Percentiles rank a stretch among this genome's conserved stretches.
These are phyloP conservation scores for Drosophila sp. DNA, from an alignment of 1,140 invertebrate species.

Conservation along the genomic window DNA sequence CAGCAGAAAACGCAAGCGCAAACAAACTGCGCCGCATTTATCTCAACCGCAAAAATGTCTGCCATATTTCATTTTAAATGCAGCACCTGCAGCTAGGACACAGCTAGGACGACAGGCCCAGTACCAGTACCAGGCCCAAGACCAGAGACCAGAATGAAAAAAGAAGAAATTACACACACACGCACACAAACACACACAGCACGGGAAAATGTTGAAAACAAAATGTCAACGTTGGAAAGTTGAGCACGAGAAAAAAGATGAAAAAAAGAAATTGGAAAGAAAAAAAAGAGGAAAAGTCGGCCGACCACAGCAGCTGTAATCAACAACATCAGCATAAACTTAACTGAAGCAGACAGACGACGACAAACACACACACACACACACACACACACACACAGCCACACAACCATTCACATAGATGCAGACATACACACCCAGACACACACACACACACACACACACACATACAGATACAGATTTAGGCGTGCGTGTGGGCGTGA, in stretches of 20 bases:
- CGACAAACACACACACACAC: conserved; percentile 4
- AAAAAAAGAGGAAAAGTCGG: conserved; percentile 35
- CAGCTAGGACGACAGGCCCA: conserved; percentile 1
- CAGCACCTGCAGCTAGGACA: conserved; percentile 71
- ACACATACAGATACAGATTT: neutral
- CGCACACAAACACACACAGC: conserved; percentile 23
- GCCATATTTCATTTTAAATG: conserved; percentile 79
- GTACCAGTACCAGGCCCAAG: conserved; percentile 10
- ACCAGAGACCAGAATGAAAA: neutral
- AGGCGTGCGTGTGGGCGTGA: conserved; percentile 52
- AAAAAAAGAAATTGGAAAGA: conserved; percentile 22
- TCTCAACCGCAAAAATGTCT: conserved; percentile 74
- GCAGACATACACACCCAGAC: conserved; percentile 18
- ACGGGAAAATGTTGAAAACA: conserved; percentile 61
- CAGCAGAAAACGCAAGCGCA: conserved; percentile 50
- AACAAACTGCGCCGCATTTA: conserved; percentile 70
- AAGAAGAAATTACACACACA: conserved; percentile 34
- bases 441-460: conserved; percentile 8
- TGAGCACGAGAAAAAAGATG: conserved; percentile 31
- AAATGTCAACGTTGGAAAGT: conserved; percentile 73
- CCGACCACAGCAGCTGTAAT: conserved; percentile 59
- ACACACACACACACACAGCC: neutral
- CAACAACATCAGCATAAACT: conserved; percentile 75
- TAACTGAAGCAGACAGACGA: conserved; percentile 40
- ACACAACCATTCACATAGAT: neutral